Evolutionary conservation across 23 tunicate genomes (phyloP), one percentile per base, ranked within the genome.

Genomic region (Halocynthia roretzi): DNA sequence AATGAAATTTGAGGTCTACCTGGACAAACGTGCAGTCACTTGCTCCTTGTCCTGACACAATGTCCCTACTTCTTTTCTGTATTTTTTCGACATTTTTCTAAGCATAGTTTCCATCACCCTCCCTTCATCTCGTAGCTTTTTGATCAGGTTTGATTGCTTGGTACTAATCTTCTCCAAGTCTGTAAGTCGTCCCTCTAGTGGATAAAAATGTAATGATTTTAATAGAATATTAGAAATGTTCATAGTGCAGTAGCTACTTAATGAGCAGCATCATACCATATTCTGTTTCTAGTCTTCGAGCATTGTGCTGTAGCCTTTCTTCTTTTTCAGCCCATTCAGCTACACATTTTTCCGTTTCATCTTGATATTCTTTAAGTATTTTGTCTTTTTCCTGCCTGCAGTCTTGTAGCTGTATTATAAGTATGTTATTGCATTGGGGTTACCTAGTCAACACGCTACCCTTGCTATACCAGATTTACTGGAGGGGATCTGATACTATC

Each of bases 1-100:
- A 58, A 15, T 58, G n/a, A 58, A 58, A n/a, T 58, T 58, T 58
- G 63, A 58, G 17, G 17, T 58, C 17, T 55, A 81, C 85, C 85
- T 81, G 12, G 76, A 51, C 51, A 62, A 23, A 21, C 73, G 52
- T 5, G 71, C 77, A 7, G 72, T 78, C 53, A 68, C 64, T 19
- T 68, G 62, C 12, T 79, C 84, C 54, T 84, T 83, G 21, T 88
- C 76, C 53, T 88, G 95, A 5, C 81, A 69, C 20, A 84, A 57
- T 54, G 61, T 64, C 55, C 96, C 96, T 17, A 80, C 60, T 68
- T 89, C 88, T 7, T 56, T 76, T 52, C 96, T 52, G 66, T 89
- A 86, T 54, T 89, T 89, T 7, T 70, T 60, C 7, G 85, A 58
- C 11, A 89, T 63, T 9, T 78, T 68, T 10, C 64, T 54, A 20